Evolutionary conservation across 2,113 vertebrate species (phyloP), one percentile per base, ranked within the genome.

Genomic region (Erpornis zantholeuca): DNA sequence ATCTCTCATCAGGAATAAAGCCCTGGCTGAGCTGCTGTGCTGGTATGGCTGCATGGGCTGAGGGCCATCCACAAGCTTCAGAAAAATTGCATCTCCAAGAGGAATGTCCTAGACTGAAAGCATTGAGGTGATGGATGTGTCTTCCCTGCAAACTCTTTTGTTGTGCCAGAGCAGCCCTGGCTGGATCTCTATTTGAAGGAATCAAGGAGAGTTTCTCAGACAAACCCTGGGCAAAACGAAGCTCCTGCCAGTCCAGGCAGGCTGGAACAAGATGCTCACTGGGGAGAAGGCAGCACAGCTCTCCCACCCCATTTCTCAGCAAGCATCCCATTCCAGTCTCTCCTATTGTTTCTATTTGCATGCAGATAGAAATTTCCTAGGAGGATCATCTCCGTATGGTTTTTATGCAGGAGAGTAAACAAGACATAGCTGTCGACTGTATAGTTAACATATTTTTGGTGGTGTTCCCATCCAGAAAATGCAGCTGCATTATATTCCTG

Each of bases 401-500:
- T 94, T 83, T 90, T 68, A 81, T 0, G 1, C 28, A 24, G 18
- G 49, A 92, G 38, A 94, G 56, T 86, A 95, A 97, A 97, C 75
- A 97, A 92, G 79, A 71, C 88, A 35, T 88, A 92, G 87, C 90
- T 93, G 90, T 86, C 1, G 5, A 49, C 87, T 92, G 15, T 93
- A 88, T 19, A 72, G 85, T 93, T 95, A 96, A 92, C 79, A 90
- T 83, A 86, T 61, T 97, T 96, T 56, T 96, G 79, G 90, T 93
- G 90, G 20, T 70, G 71, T 71, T 97, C 72, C 79, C 82, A 77
- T 96, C 94, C 94, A 96, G 90, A 92, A 96, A 93, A 92, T 93
- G 90, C 96, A 96, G 93, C 94, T 96, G 96, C 80, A 60, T 81
- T 96, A 65, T 96, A 90, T 86, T 96, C 92, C 86, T 77, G 72